Evolutionary conservation across 2,888 invertebrate species (phyloP), one percentile per base, ranked within the genome.

Genomic region (Aporophyla lueneburgensis): DNA sequence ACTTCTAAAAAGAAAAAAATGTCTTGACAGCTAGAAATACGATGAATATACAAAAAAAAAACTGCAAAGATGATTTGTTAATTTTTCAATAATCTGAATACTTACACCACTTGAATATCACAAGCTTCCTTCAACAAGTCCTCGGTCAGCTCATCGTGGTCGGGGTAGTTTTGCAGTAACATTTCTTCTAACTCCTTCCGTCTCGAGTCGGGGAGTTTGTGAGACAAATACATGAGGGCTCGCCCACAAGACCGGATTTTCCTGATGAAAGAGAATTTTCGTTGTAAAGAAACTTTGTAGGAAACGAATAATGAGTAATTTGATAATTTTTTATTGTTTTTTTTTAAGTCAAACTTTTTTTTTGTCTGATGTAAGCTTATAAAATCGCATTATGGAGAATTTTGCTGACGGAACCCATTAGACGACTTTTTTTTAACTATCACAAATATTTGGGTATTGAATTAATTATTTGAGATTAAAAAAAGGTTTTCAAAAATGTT

Each of bases 231-330:
- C 0, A 96, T 90, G 0, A 98, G 92, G 0, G 97, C 97, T 69
- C 97, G 97, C 0, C 97, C 97, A 0, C 97, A 97, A 0, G 97
- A 97, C 53, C 97, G 95, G 3, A 98, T 91, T 85, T 96, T 97
- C 77, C 97, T 97, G 83, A 40, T 80, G 76, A 68, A 14, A 56
- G 16, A 51, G 24, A 21, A 54, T 9, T 21, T 16, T 46, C 12
- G 1, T 49, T 27, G 7, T n/a, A 43, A 24, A 24, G 12, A 12
- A 27, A 40, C 27, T 1, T 21, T 46, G 27, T 21, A 24, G 10
- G 19, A 5, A 33, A 46, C 43, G 10, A 10, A 10, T 33, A 33
- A 59, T 27, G 9, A 59, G 2, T 2, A 59, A 5, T 5, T 58
- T 9, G 19, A 27, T 27, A 21, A 5, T 2, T 33, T 33, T 33